A percentile compares a stretch with the other conserved stretches of the same genome.
Conservation (phyloP, 2,113 vertebrate genomes). For the Macaca mulatta region DNA sequence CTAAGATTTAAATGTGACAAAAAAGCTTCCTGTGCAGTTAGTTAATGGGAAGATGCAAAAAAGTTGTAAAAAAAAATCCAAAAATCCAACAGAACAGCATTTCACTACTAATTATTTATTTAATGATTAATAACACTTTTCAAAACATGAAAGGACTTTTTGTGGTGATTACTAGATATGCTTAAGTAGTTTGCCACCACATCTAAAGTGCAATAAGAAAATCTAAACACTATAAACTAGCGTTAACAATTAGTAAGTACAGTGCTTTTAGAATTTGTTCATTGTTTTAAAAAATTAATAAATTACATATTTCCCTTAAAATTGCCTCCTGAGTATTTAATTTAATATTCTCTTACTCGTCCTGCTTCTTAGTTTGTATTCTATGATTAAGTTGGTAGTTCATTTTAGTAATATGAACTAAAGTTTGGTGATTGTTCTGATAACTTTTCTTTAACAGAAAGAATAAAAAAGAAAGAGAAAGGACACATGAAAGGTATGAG, state of each 20-base stretch:
- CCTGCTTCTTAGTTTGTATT: conserved; percentile 78
- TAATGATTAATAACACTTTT: conserved; percentile 78
- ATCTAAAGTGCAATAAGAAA: conserved; percentile 79
- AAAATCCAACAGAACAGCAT: conserved; percentile 80
- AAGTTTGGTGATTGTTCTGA: conserved; percentile 93
- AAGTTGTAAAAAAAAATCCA: conserved; percentile 62
- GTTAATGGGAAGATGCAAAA: conserved; percentile 82
- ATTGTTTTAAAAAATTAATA: conserved; percentile 79
- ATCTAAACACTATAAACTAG: conserved; percentile 77
- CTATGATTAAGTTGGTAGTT: conserved; percentile 80
- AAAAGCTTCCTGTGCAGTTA: conserved; percentile 79
- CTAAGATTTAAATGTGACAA: conserved; percentile 80
- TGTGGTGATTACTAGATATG: conserved; percentile 76
- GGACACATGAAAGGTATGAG: conserved; percentile 88
- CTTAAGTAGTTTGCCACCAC: conserved; percentile 82
- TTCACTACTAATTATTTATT: conserved; percentile 72
- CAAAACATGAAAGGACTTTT: conserved; percentile 72
- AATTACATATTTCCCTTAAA: conserved; percentile 77
- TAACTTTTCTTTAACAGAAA: conserved; percentile 92
- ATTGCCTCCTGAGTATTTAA: conserved; percentile 76
- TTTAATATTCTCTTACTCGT: conserved; percentile 73
- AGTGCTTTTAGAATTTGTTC: conserved; percentile 77
- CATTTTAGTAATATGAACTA: conserved; percentile 90
- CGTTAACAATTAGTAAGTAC: conserved; percentile 70
- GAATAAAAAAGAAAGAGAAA: conserved; percentile 82